Percentiles rank a stretch among this genome's conserved stretches.
Conservation (phyloP, 2,113 vertebrate genomes). For the Okapia johnstoni region DNA sequence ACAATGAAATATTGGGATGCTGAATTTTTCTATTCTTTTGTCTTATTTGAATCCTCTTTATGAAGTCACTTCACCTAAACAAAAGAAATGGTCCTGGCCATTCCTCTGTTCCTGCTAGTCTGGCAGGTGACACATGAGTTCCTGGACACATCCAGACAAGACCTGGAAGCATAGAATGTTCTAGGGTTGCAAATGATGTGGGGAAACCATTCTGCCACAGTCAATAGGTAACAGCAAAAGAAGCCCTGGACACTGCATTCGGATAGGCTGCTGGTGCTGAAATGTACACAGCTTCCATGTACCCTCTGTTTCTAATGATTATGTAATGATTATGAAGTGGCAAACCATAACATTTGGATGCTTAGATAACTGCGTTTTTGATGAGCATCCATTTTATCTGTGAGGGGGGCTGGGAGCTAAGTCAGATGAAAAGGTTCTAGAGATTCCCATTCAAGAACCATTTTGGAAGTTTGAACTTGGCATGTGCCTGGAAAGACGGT, state of each 20-base stretch:
- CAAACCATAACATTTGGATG: background rate
- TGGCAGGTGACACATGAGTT: slow-evolving; percentile 6
- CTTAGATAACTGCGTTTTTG: background rate
- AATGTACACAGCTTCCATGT: background rate
- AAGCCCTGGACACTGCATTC: background rate
- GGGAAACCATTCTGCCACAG: background rate
- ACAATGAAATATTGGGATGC: background rate
- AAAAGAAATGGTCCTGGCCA: background rate
- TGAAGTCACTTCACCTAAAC: background rate
- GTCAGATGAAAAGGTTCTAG: background rate
- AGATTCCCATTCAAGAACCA: background rate
- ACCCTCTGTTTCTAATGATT: background rate
- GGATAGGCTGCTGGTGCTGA: background rate
- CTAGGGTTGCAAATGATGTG: background rate
- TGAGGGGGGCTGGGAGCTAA: background rate
- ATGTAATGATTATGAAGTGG: background rate
- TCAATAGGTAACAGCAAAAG: background rate
- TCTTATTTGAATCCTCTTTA: background rate
- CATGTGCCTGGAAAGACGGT: background rate
- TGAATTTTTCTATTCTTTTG: background rate
- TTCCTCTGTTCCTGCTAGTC: background rate
- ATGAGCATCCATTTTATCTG: background rate
- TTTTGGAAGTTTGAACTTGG: background rate
- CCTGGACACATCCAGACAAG: background rate
- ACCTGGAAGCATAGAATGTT: background rate